A percentile compares a stretch with the other conserved stretches of the same genome.
phyloP scores from a whole-genome alignment of 2,888 invertebrate genomes.

The Sphaeridia pumilis region DNA sequence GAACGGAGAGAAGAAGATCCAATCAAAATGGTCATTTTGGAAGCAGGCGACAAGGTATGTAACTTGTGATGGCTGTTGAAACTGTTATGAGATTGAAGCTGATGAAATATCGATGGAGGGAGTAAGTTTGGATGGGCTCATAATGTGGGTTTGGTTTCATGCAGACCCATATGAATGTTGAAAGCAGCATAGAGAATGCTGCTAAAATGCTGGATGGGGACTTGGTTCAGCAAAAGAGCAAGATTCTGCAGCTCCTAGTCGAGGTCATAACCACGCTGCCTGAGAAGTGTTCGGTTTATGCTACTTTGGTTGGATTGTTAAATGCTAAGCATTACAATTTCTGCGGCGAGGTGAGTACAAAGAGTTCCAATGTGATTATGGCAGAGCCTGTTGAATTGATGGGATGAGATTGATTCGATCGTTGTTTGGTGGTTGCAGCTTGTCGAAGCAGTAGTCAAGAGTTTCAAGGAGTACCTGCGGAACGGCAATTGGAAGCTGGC shows the following conservation, averaged over 20 bases:
- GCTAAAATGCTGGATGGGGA: constrained; percentile 92
- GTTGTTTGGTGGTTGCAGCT: constrained; percentile 49
- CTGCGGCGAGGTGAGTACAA: constrained; percentile 63
- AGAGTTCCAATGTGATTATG: neutral
- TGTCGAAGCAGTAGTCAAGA: constrained; percentile 87
- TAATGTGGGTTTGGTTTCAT: too few relatives aligned
- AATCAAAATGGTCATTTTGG: constrained; percentile 78
- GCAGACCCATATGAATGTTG: constrained; percentile 82
- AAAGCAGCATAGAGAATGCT: constrained; percentile 89
- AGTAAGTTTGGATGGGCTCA: too few relatives aligned
- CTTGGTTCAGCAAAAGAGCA: constrained; percentile 77
- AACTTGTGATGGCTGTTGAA: neutral
- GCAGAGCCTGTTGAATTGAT: too few relatives aligned
- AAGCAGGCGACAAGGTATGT: constrained; percentile 79
- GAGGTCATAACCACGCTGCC: constrained; percentile 94
- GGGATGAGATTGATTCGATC: neutral
- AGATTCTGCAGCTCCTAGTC: constrained; percentile 80
- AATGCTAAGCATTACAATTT: constrained; percentile 98
- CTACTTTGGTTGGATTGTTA: constrained; percentile 89
- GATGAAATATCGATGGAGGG: too few relatives aligned
- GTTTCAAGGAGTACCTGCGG: constrained; percentile 84
- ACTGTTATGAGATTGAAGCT: too few relatives aligned
- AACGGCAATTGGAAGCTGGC: constrained; percentile 83
- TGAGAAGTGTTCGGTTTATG: constrained; percentile 94
- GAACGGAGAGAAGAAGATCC: constrained; percentile 93